Evolutionary conservation across 2,113 vertebrate genomes (phyloP).

Genomic region (Datnioides undecimradiatus): DNA sequence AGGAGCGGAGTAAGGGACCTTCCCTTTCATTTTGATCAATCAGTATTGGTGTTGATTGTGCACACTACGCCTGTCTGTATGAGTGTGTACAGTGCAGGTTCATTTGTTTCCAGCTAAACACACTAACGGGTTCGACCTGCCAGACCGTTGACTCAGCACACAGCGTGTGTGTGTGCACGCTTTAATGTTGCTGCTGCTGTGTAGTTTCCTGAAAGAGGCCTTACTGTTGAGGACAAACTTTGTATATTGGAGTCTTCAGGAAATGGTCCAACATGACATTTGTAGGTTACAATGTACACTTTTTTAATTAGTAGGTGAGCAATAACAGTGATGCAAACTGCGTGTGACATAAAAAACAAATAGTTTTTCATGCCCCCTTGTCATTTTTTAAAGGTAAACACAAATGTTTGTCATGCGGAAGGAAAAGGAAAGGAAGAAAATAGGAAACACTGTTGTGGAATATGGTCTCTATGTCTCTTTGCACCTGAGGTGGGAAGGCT

Average conservation of each 20-base stretch:
- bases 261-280: neutral
- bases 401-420: neutral
- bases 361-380: neutral
- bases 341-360: neutral
- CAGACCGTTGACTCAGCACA: slow-evolving; percentile 59
- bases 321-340: neutral
- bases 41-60: slow-evolving; percentile 42
- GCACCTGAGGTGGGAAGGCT: neutral
- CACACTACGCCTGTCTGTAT: slow-evolving; percentile 17
- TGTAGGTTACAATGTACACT: neutral
- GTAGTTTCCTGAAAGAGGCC: neutral
- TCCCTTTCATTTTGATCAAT: slow-evolving; percentile 38
- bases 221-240: neutral
- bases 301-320: neutral
- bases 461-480: neutral
- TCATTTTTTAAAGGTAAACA: neutral
- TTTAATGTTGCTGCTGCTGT: slow-evolving; percentile 7
- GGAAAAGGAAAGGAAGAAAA: neutral
- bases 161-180: neutral
- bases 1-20: neutral
- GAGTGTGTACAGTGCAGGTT: slow-evolving; percentile 28
- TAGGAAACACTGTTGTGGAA: neutral
- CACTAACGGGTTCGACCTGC: slow-evolving; percentile 81
- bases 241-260: neutral
- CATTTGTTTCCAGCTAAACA: slow-evolving; percentile 77